Evolutionary conservation across 2,797 vertebrate genomes (phyloP).

Genomic region (Denticeps clupeoides): DNA sequence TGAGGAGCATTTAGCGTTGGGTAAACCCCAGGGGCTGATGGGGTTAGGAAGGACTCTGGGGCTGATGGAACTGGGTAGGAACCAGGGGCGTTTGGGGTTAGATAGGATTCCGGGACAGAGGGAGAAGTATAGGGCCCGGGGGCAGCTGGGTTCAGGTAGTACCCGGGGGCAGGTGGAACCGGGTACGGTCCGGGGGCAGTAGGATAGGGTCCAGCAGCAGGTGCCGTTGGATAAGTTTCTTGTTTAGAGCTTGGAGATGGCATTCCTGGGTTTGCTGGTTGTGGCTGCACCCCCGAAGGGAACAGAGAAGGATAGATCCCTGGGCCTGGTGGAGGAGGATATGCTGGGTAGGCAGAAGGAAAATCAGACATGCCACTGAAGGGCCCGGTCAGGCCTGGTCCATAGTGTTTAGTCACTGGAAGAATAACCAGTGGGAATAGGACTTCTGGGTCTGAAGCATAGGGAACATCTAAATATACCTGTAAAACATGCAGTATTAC

Average conservation of each 20-base stretch:
- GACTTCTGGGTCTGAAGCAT: slow-evolving; percentile 18
- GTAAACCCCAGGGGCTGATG: slow-evolving; percentile 13
- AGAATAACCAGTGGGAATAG: slow-evolving; percentile 18
- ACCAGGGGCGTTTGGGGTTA: slow-evolving; percentile 3
- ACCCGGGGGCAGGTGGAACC: slow-evolving; percentile 2
- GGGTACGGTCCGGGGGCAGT: slow-evolving; percentile 2
- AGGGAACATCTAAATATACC: slow-evolving; percentile 29
- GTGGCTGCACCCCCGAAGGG: slow-evolving; percentile 14
- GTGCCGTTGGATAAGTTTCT: slow-evolving; percentile 14
- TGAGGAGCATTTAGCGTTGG: slow-evolving; percentile 10
- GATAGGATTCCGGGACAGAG: slow-evolving; percentile 18
- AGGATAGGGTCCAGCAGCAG: neutral
- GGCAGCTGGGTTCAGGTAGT: slow-evolving; percentile 29
- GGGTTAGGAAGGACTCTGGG: slow-evolving; percentile 1
- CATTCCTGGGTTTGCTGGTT: slow-evolving; percentile 17
- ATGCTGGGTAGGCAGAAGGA: no score
- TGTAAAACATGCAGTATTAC: no score
- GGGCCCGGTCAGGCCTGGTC: neutral
- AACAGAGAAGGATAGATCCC: no score
- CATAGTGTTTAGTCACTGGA: neutral
- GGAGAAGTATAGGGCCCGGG: slow-evolving; percentile 8
- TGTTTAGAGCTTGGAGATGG: slow-evolving; percentile 23
- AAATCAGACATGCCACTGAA: neutral
- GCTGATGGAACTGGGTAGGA: no score
- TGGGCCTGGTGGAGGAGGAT: slow-evolving; percentile 18